Conservation (phyloP, 2,797 vertebrate species). For the Oreochromis grahami region DNA sequence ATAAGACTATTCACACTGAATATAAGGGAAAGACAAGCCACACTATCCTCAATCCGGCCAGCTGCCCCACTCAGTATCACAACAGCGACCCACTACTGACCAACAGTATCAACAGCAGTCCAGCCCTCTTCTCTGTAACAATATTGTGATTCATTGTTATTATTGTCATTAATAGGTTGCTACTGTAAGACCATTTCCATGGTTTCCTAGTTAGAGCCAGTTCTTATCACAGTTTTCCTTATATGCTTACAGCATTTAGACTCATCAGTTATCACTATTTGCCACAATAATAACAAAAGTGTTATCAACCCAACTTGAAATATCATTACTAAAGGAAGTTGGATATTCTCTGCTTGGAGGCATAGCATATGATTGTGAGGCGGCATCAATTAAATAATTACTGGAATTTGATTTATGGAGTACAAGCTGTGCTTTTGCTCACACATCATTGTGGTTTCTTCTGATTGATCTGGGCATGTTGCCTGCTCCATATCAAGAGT, state of each 20-base stretch:
- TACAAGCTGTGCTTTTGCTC: not conserved
- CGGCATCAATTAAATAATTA: not conserved
- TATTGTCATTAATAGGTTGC: too few relatives aligned
- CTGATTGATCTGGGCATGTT: not conserved
- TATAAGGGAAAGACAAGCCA: not conserved
- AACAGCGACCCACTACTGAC: not conserved
- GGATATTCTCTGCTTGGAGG: not conserved
- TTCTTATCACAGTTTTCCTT: too few relatives aligned
- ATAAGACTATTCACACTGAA: not conserved
- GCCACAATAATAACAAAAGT: too few relatives aligned
- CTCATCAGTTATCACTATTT: too few relatives aligned
- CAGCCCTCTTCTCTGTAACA: not conserved
- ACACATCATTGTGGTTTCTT: not conserved
- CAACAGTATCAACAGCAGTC: not conserved
- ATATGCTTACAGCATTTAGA: too few relatives aligned
- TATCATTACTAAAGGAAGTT: not conserved
- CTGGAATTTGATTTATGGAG: not conserved
- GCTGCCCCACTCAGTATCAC: not conserved
- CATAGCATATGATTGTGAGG: not conserved
- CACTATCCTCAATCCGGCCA: not conserved
- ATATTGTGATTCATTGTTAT: too few relatives aligned
- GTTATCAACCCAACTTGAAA: too few relatives aligned
- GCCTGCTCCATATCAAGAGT: not conserved
- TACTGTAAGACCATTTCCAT: too few relatives aligned
- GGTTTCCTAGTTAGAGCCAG: too few relatives aligned